Conservation (phyloP, 2,888 invertebrate species). For the Tetanocera ferruginea region DNA sequence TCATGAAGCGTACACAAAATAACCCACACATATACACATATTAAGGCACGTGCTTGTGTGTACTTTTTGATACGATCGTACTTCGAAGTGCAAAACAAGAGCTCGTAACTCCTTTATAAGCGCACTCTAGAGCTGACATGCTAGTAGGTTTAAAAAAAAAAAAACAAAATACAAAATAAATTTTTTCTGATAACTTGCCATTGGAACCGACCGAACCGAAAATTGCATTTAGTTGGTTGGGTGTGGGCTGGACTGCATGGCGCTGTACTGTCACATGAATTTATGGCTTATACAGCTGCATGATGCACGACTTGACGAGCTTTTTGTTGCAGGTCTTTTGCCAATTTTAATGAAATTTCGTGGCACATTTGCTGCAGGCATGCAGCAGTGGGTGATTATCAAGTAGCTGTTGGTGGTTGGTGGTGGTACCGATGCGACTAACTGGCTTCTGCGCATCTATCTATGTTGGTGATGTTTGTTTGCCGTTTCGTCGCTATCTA, state of each 20-base stretch:
- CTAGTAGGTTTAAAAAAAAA: too few species aligned
- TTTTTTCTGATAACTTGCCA: too few species aligned
- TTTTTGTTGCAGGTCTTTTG: constrained; percentile 1
- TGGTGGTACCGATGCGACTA: background rate
- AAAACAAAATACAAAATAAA: too few species aligned
- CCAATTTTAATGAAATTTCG: constrained; percentile 21
- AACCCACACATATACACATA: too few species aligned
- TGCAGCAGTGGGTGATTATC: background rate
- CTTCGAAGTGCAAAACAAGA: too few species aligned
- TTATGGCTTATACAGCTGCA: background rate
- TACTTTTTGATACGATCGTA: too few species aligned
- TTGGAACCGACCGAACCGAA: constrained; percentile 1
- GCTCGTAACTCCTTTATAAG: too few species aligned
- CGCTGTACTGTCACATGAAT: constrained; percentile 3
- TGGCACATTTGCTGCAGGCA: background rate
- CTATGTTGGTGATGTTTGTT: background rate
- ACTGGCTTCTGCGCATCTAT: background rate
- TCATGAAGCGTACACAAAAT: too few species aligned
- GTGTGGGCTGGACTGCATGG: background rate
- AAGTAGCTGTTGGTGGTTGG: background rate
- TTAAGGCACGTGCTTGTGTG: too few species aligned
- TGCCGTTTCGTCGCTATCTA: background rate
- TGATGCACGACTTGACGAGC: background rate
- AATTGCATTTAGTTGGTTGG: constrained; percentile 1
- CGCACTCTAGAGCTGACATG: too few species aligned